phyloP scores from a whole-genome alignment of 53 echinoderm and acorn worm species.

The Glandiceps talaboti region DNA sequence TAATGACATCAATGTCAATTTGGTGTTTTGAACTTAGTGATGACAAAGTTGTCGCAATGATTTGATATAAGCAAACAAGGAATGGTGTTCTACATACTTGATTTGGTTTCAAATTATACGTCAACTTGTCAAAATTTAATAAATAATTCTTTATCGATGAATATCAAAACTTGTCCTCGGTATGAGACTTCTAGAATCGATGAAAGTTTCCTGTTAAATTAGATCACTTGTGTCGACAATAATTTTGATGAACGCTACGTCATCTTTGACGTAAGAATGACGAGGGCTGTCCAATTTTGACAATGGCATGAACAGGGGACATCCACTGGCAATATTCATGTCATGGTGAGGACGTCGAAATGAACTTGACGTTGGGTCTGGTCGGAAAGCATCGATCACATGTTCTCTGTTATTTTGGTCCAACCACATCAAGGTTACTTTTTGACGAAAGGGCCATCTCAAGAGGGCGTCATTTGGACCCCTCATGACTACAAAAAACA shows the following conservation, averaged over 20 bases:
- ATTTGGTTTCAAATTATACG: too few species aligned
- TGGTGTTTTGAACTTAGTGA: too few species aligned
- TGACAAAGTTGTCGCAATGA: too few species aligned
- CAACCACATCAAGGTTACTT: constrained; percentile 87
- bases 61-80: too few species aligned
- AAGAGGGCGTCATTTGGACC: constrained; percentile 88
- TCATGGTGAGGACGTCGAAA: constrained; percentile 75
- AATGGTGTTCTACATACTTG: too few species aligned
- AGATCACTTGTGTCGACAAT: constrained; percentile 62
- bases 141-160: too few species aligned
- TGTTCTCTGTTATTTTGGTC: constrained; percentile 49
- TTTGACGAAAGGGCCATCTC: constrained; percentile 87
- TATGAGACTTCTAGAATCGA: not conserved
- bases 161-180: too few species aligned
- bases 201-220: not conserved
- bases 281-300: constrained; percentile 55
- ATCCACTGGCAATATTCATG: constrained; percentile 96
- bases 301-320: constrained; percentile 67
- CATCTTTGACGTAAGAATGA: constrained; percentile 58
- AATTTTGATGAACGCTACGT: constrained; percentile 79
- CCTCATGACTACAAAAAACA: constrained; percentile 88
- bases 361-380: constrained; percentile 67
- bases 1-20: too few species aligned
- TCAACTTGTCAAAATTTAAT: too few species aligned
- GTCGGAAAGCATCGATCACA: constrained; percentile 52